Base-by-base conservation (phyloP, 2,888 invertebrate genomes). In the Clitarchus hookeri region DNA sequence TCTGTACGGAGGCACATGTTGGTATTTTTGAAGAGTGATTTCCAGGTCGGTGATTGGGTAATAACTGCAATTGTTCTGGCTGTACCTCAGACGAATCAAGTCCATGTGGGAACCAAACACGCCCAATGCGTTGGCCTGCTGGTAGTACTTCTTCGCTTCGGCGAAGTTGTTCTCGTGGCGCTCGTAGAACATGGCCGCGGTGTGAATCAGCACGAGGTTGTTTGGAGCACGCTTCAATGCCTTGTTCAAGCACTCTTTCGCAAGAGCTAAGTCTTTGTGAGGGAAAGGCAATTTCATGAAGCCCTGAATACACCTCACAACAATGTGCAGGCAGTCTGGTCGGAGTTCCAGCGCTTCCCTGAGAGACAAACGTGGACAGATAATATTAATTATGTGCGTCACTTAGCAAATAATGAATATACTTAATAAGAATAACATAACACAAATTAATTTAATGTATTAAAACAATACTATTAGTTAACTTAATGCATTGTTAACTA, bases 141-240 rank as follows among this genome's bases (percentile, higher is more conserved):
- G 12, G 16, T 78, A 27, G 12, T 80, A 78, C 65, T 65, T 65
- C 65, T 23, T 65, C 2, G 65, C 65, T 65, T 19, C 65, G 25
- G 12, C 8, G 12, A 48, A 4, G 44, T 53, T 83, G 8, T 44
- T 84, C 19, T 85, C 54, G 12, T 44, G 16, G 9, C 1, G 6
- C 13, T 85, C 25, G 65, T 44, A 84, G 4, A 83, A 83, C 0
- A 2, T 44, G 19, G 84, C 87, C 12, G 54, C 53, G 9, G 85
- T 79, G 83, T 87, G 87, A 25, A 84, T 84, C 11, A 83, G 83
- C 87, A 87, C 86, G 16, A 82, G 19, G 54, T 86, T 87, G 19
- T 86, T 84, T 11, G 87, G 87, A 0, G 87, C 87, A 3, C 83
- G n/a, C 4, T 44, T 25, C 44, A 86, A 8, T 44, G 87, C 86